A percentile compares a stretch with the other conserved stretches of the same genome.
phyloP scores from a whole-genome alignment of 2,888 invertebrate species.

The Meliscaeva auricollis region DNA sequence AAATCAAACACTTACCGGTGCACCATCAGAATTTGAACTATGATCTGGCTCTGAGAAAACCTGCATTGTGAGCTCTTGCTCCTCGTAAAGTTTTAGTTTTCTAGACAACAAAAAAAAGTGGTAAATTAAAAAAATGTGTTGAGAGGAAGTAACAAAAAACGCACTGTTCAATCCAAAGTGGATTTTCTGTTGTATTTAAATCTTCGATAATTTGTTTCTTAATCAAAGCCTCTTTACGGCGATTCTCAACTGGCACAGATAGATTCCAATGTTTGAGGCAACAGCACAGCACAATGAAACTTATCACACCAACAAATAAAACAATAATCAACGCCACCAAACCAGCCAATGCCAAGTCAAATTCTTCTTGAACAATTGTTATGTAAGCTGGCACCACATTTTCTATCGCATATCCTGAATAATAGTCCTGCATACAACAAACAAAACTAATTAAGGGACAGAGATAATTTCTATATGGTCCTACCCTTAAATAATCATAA shows the following conservation, averaged over 20 bases:
- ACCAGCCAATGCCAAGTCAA: conserved; percentile 94
- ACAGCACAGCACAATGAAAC: conserved; percentile 94
- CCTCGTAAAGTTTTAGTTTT: conserved; percentile 94
- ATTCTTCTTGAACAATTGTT: conserved; percentile 89
- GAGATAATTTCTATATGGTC: conserved; percentile 4
- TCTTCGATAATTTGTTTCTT: conserved; percentile 93
- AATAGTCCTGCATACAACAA: conserved; percentile 85
- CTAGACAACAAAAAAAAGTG: conserved; percentile 83
- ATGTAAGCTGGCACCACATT: conserved; percentile 90
- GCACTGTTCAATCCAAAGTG: conserved; percentile 95
- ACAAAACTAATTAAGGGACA: not conserved
- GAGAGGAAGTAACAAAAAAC: conserved; percentile 79
- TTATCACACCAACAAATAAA: conserved; percentile 93
- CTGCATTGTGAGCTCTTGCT: conserved; percentile 97
- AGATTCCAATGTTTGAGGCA: conserved; percentile 95
- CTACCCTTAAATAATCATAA: conserved; percentile 91
- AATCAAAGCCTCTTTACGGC: conserved; percentile 92
- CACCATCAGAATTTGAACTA: conserved; percentile 81
- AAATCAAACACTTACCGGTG: conserved; percentile 79
- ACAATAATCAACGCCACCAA: conserved; percentile 93
- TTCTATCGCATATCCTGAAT: conserved; percentile 90
- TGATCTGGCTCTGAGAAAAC: conserved; percentile 92
- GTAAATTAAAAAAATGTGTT: conserved; percentile 18
- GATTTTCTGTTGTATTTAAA: conserved; percentile 95
- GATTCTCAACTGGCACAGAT: conserved; percentile 91